phyloP scores from a whole-genome alignment of 2,888 invertebrate genomes.

The Apotomis capreana region DNA sequence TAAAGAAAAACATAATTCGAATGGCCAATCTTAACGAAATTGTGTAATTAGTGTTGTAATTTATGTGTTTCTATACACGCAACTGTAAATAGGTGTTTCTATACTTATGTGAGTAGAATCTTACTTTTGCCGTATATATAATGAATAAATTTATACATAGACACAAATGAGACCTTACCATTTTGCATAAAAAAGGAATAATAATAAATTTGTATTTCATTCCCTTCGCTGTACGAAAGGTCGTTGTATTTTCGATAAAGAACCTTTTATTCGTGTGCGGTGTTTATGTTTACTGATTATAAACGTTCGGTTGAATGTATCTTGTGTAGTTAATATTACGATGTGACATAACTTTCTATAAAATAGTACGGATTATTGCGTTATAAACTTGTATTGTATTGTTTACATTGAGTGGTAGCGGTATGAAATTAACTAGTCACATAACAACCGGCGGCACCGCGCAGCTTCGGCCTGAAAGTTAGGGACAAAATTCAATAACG shows the following conservation, averaged over 20 bases:
- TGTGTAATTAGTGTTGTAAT: slow-evolving; percentile 83
- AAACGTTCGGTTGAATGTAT: slow-evolving; percentile 63
- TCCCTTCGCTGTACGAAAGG: slow-evolving; percentile 63
- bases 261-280: slow-evolving; percentile 55
- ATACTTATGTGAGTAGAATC: slow-evolving; percentile 80
- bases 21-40: slow-evolving; percentile 83
- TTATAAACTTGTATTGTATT: slow-evolving; percentile 65
- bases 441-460: slow-evolving; percentile 77
- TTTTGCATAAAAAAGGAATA: slow-evolving; percentile 53
- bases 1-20: slow-evolving; percentile 84
- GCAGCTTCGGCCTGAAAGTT: slow-evolving; percentile 77
- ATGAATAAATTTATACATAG: slow-evolving; percentile 49
- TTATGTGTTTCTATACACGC: slow-evolving; percentile 81
- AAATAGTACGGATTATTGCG: slow-evolving; percentile 60
- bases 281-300: slow-evolving; percentile 66
- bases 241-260: slow-evolving; percentile 63
- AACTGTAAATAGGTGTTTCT: slow-evolving; percentile 77
- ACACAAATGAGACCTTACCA: slow-evolving; percentile 65
- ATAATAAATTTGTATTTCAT: slow-evolving; percentile 66
- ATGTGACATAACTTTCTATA: slow-evolving; percentile 82
- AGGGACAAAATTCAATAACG: slow-evolving; percentile 82
- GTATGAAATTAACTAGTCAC: slow-evolving; percentile 71
- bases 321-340: slow-evolving; percentile 65
- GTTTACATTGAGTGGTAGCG: slow-evolving; percentile 73
- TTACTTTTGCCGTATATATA: slow-evolving; percentile 68